Base-by-base conservation (phyloP, 2,113 vertebrate species). In the Machaerirhynchus nigripectus region DNA sequence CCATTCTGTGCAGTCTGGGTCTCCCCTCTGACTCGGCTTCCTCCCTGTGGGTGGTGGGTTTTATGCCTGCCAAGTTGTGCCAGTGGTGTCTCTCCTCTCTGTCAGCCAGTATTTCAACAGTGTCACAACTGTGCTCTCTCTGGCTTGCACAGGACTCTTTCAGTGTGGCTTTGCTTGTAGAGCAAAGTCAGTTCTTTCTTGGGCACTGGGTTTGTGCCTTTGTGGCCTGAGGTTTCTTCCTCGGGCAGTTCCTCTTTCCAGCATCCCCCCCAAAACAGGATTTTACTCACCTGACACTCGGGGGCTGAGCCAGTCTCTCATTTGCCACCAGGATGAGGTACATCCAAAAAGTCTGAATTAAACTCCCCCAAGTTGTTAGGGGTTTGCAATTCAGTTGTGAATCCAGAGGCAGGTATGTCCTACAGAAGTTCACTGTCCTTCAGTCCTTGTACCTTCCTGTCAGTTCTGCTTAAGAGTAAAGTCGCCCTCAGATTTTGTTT, bases 241-340 rank as follows among this genome's bases (percentile, higher is more conserved):
- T 75, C 42, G 1, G 13, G 47, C 47, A 1, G 0, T 52, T 82
- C 26, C 23, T 85, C 84, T 65, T 65, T 60, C 31, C 63, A 81
- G 59, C 46, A 84, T 70, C 13, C 71, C 91, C 91, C 83, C 83
- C 52, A 42, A 16, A 94, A 68, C 0, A 93, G 49, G 64, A 46
- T 95, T 90, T 88, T 80, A 94, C 98, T 98, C 61, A 98, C 98
- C 98, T 93, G 91, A 67, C 74, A 44, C 28, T 26, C 33, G 61
- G 64, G 28, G 64, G 65, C 76, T 76, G 78, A 84, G 65, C 24
- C 26, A 16, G 74, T 83, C 64, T 90, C 64, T 90, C 56, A 14
- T 77, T 68, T 84, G 75, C 80, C 74, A 61, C 78, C 0, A 0
- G 57, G 40, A 67, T 46, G 50, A 33, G 57, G 33, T 31, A 50